phyloP scores from a whole-genome alignment of 2,797 vertebrate genomes.

The Cossypha polioptera region DNA sequence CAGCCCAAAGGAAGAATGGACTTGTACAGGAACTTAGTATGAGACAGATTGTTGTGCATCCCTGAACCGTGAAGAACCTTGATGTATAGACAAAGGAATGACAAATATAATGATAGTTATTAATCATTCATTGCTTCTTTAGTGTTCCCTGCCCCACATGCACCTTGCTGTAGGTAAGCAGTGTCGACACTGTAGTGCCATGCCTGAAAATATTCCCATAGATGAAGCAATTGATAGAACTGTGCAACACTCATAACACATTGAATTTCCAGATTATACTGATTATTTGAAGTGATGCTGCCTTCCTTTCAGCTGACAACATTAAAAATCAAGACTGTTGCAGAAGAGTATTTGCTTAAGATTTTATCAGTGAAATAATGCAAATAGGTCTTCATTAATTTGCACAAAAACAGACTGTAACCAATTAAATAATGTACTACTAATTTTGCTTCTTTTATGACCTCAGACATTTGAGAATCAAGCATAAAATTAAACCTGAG shows the following conservation, averaged over 20 bases:
- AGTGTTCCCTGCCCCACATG: background rate
- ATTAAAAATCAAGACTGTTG: background rate
- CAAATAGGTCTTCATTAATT: slow-evolving; percentile 22
- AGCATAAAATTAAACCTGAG: slow-evolving; percentile 50
- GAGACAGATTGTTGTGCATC: background rate
- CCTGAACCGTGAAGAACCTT: background rate
- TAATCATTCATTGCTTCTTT: background rate
- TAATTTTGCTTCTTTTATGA: slow-evolving; percentile 56
- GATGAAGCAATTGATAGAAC: background rate
- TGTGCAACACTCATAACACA: background rate
- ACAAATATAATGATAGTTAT: background rate
- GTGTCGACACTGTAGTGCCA: background rate
- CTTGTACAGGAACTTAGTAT: background rate
- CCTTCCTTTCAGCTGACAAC: background rate
- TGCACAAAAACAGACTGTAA: background rate
- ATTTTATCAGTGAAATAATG: slow-evolving; percentile 5
- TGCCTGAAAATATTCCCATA: background rate
- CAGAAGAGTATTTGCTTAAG: background rate
- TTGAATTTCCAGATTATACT: background rate
- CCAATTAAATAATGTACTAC: slow-evolving; percentile 30
- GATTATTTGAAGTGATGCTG: background rate
- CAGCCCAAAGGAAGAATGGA: background rate
- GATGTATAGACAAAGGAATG: background rate
- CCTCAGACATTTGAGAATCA: slow-evolving; percentile 34
- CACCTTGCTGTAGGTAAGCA: background rate